Percentiles rank a stretch among this genome's conserved stretches.
These are phyloP conservation scores for Zaprionus obscuricornis DNA, from an alignment of 2,888 invertebrate genomes.

Conservation along the genomic window DNA sequence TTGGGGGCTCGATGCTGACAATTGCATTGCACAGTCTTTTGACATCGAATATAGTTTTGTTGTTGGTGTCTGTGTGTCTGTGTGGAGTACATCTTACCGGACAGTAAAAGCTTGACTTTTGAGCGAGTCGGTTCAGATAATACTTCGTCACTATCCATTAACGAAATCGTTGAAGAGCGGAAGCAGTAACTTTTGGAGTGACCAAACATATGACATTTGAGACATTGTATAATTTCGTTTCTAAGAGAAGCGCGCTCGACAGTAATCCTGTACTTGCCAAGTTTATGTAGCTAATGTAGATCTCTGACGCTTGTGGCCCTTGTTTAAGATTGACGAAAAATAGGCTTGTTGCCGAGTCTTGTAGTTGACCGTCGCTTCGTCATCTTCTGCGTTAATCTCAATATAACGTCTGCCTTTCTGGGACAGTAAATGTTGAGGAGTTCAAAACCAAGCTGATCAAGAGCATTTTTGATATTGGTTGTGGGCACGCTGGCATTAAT, in stretches of 20 bases:
- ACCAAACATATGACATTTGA: conserved; percentile 13
- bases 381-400: conserved; percentile 2
- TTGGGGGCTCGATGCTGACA: too few species aligned
- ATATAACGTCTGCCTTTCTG: conserved; percentile 17
- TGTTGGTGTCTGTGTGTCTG: too few species aligned
- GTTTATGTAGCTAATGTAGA: not conserved
- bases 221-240: conserved; percentile 8
- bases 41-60: too few species aligned
- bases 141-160: too few species aligned
- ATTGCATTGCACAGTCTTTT: too few species aligned
- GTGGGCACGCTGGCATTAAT: conserved; percentile 15
- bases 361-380: conserved; percentile 1
- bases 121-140: too few species aligned
- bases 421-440: conserved; percentile 16
- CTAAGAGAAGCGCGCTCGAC: conserved; percentile 10
- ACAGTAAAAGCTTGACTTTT: too few species aligned
- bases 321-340: conserved; percentile 17
- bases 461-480: not conserved
- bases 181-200: conserved; percentile 20
- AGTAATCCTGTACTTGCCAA: conserved; percentile 2
- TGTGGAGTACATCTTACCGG: too few species aligned
- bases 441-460: conserved; percentile 8
- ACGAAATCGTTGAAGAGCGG: too few species aligned
- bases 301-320: not conserved
- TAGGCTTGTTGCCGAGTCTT: too few species aligned